These are phyloP conservation scores for Dysmachus trigonus DNA, from an alignment of 2,888 invertebrate genomes.

Conservation along the genomic window DNA sequence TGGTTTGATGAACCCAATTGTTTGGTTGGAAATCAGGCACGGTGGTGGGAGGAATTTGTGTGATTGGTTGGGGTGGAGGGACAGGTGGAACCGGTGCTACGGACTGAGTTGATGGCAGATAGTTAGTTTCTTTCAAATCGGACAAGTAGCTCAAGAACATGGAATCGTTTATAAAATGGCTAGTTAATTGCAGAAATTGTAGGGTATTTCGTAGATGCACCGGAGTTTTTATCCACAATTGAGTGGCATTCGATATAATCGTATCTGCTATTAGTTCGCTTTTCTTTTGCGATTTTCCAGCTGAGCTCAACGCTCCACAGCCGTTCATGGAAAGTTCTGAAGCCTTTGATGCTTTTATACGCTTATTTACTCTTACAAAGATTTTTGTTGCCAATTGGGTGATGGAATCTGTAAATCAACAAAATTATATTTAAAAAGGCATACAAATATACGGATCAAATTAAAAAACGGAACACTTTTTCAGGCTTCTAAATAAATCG, in stretches of 20 bases:
- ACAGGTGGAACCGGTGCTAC: background rate
- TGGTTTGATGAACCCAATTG: slow-evolving; percentile 3
- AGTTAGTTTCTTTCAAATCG: slow-evolving; percentile 49
- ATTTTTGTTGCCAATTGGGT: slow-evolving; percentile 53
- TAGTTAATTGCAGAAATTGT: slow-evolving; percentile 54
- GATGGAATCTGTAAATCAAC: slow-evolving; percentile 51
- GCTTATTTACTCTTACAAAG: slow-evolving; percentile 51
- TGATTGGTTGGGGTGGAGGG: background rate
- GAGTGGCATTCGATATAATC: slow-evolving; percentile 54
- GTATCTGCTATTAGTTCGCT: slow-evolving; percentile 52
- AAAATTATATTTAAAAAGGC: background rate
- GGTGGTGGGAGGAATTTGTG: background rate
- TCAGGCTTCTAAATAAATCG: too few relatives aligned
- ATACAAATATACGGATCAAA: background rate
- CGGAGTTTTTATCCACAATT: slow-evolving; percentile 55
- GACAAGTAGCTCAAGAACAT: slow-evolving; percentile 51
- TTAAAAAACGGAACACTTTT: background rate
- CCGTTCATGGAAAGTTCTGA: background rate
- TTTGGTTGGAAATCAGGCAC: background rate
- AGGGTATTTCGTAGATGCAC: slow-evolving; percentile 55
- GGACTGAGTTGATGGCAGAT: background rate
- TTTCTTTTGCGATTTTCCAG: slow-evolving; percentile 47
- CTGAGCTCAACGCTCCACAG: background rate
- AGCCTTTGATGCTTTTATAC: slow-evolving; percentile 43
- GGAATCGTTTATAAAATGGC: slow-evolving; percentile 55